Base-by-base conservation (phyloP, 1,140 invertebrate species). In the Chironomus tepperi region DNA sequence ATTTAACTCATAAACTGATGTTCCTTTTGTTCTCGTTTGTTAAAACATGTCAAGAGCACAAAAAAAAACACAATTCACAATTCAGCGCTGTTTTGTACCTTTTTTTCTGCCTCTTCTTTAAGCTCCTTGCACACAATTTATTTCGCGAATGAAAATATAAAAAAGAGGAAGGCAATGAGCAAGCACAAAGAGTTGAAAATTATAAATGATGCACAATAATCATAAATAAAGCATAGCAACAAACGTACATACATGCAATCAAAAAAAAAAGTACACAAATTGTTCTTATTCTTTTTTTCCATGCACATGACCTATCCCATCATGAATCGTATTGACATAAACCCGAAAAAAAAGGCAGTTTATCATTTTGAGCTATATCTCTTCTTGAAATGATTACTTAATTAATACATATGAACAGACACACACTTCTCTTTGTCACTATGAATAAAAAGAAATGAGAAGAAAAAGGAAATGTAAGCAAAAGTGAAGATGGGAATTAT, bases 201-300 rank as follows among this genome's bases (percentile, higher is more conserved):
- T 57, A 57, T 57, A 57, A 57, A 57, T 57, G 47, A 57, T 57
- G 47, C 47, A 57, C 47, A 57, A 57, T 57, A 57, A 57, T 57
- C 47, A 57, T 57, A 57, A 57, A 57, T 57, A 57, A 57, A 57
- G 47, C 47, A 57, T 57, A 57, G 47, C 47, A 57, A 57, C 47
- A 57, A 57, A n/a, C 47, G 47, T n/a, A 57, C 47, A 57, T 57
- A n/a, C 47, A 57, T 34, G 24, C 24, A 34, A 34, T 34, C 24
- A 34, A 34, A 34, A 34, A 57, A 57, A 47, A 57, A 57, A 57
- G 47, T n/a, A 57, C 47, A 57, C 47, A 57, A 57, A 57, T 57
- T 57, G n/a, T 57, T 57, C 47, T 57, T n/a, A 57, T 57, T 57
- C 47, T 57, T 57, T 47, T 47, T 47, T 57, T 57, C n/a, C 47